phyloP scores from a whole-genome alignment of 2,113 vertebrate species.

The Peromyscus californicus region DNA sequence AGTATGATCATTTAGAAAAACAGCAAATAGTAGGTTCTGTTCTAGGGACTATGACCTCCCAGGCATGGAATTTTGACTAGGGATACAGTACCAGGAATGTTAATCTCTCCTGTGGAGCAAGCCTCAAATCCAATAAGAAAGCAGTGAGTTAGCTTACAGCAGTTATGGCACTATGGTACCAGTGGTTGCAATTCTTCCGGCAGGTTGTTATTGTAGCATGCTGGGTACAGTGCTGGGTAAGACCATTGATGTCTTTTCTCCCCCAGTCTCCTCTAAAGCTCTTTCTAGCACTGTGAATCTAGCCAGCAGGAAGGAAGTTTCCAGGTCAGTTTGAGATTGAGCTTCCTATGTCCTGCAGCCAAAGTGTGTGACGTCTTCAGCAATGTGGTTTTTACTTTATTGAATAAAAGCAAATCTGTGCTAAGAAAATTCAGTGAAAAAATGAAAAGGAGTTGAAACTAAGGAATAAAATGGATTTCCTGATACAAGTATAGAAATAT shows the following conservation, averaged over 20 bases:
- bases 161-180: neutral
- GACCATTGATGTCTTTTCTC: neutral
- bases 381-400: neutral
- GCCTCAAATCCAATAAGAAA: neutral
- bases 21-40: neutral
- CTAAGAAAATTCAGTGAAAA: neutral
- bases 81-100: neutral
- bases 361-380: neutral
- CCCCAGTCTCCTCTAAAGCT: too few relatives aligned
- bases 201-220: neutral
- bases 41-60: neutral
- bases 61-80: neutral
- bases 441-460: neutral
- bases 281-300: neutral
- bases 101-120: neutral
- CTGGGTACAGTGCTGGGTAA: neutral
- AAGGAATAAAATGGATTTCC: slow-evolving; percentile 15
- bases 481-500: neutral
- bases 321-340: neutral
- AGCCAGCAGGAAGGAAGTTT: neutral
- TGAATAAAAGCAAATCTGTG: neutral
- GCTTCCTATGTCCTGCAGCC: neutral
- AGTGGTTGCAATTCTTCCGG: neutral
- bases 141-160: neutral
- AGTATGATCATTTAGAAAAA: neutral